Evolutionary conservation across 2,888 invertebrate species (phyloP), one percentile per base, ranked within the genome.

Genomic region (Hyalella azteca): DNA sequence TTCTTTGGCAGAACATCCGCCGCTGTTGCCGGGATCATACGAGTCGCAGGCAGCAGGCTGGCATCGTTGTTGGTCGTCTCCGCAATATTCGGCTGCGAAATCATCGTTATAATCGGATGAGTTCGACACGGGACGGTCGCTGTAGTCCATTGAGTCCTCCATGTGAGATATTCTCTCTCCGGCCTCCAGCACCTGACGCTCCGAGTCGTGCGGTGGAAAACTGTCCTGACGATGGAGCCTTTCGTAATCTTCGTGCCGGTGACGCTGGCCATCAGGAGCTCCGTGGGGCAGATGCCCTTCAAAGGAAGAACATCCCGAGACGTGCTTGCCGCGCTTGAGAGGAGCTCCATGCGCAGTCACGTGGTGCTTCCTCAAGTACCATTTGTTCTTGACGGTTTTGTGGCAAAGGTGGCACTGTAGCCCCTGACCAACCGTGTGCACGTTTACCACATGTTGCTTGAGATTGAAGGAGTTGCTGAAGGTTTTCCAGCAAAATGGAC

Each of bases 401-500:
- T 85, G 86, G 85, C 87, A 87, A 80, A 87, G 81, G 73, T 85
- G 85, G 85, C 87, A 87, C 45, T 86, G 86, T 77, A 87, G 86
- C 78, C 86, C 85, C 82, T 87, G 86, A 39, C 86, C 86, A 45
- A 87, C 87, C 78, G 86, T 86, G 84, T 87, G 87, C 76, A 87
- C 87, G 85, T 87, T 87, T 81, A 86, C 86, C 81, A 87, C 86
- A 85, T 87, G 87, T 83, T 87, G 87, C 80, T 87, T 86, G 81
- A 87, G 85, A 85, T 87, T 87, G 79, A 87, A 87, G 54, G 86
- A 86, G 82, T 87, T 87, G 83, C 86, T 86, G 86, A 87, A 87
- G 45, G 86, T 86, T 85, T 87, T 87, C 85, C 86, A 85, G 85
- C 87, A 87, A 84, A 87, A 86, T 78, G 86, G 86, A 82, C 87